These are phyloP conservation scores for Mus spretus DNA, from an alignment of 2,797 vertebrate species.

Conservation along the genomic window DNA sequence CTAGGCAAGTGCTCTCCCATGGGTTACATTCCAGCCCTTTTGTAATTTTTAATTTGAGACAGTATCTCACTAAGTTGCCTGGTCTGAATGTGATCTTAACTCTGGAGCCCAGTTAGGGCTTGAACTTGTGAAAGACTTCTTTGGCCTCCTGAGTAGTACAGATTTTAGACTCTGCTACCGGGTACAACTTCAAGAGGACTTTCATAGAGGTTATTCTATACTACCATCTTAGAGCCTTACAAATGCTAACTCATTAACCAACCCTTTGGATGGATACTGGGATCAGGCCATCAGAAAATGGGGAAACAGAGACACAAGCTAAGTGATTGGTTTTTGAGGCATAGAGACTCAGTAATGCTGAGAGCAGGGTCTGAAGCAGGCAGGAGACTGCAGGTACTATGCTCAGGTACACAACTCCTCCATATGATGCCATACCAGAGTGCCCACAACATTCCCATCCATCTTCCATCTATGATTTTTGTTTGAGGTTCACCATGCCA, in stretches of 20 bases:
- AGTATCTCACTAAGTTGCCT: neutral
- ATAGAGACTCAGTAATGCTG: neutral
- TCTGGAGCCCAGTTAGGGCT: neutral
- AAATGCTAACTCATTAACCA: neutral
- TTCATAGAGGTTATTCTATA: neutral
- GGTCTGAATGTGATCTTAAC: neutral
- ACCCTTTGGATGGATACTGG: neutral
- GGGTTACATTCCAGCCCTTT: neutral
- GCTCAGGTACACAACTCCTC: neutral
- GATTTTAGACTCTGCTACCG: too few relatives aligned
- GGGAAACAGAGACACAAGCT: neutral
- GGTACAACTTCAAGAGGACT: neutral
- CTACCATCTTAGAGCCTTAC: neutral
- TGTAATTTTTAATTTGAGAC: neutral
- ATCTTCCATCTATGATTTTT: neutral
- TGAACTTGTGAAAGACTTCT: neutral
- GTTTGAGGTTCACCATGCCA: slow-evolving; percentile 2
- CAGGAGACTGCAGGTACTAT: neutral
- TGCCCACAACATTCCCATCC: neutral
- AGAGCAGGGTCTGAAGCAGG: neutral
- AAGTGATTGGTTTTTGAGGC: accelerated
- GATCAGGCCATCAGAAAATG: slow-evolving; percentile 1
- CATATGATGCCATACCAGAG: neutral
- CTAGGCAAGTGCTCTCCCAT: neutral
- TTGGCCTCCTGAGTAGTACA: neutral